Evolutionary conservation across 2,797 vertebrate species (phyloP).

Genomic region (Neostethus bicornis): DNA sequence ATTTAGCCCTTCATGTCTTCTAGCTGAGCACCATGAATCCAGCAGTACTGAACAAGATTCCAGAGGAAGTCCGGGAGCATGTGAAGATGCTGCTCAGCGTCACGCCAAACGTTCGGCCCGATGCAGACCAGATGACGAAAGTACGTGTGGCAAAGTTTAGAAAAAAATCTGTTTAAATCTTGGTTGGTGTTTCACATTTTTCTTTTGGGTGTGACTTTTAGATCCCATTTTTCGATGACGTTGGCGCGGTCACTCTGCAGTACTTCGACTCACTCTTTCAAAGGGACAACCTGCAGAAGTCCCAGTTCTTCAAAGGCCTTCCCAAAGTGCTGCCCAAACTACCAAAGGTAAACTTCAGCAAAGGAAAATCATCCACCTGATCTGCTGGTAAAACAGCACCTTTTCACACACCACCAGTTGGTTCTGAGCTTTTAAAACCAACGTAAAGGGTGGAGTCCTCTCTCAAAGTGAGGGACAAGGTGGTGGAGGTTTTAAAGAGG

Average conservation of each 20-base stretch:
- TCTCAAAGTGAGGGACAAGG: no score
- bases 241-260: constrained; percentile 94
- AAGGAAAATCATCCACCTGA: neutral
- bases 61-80: constrained; percentile 92
- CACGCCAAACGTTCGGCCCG: constrained; percentile 91
- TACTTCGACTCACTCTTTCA: constrained; percentile 99
- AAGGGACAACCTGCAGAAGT: constrained; percentile 98
- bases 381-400: neutral
- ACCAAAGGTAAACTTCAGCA: constrained; percentile 86
- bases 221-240: constrained; percentile 98
- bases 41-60: constrained; percentile 85
- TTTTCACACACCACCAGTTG: no score
- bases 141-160: constrained; percentile 66
- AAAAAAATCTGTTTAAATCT: neutral
- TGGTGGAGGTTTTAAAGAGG: no score
- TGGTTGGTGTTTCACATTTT: neutral
- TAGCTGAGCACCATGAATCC: constrained; percentile 93
- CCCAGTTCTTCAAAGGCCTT: constrained; percentile 97
- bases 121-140: constrained; percentile 98
- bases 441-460: no score
- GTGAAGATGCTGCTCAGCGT: constrained; percentile 95
- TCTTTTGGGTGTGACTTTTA: constrained; percentile 50
- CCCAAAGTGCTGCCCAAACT: constrained; percentile 97
- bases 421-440: no score
- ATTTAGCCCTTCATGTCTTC: neutral